These are phyloP conservation scores for Drosophila limbata DNA, from an alignment of 2,888 invertebrate genomes.

Conservation along the genomic window DNA sequence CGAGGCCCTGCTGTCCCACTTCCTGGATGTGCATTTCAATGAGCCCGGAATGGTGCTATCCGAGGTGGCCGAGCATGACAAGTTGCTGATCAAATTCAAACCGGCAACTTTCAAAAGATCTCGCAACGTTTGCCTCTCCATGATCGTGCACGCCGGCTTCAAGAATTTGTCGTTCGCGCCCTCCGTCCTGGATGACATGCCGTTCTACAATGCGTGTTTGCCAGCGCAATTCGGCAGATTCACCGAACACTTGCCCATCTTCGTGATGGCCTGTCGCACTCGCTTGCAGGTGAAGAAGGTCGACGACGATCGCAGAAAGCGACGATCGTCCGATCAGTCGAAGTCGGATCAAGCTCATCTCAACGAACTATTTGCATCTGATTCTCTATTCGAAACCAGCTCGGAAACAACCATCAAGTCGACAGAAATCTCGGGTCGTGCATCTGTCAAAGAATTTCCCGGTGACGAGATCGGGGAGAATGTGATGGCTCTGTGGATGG, in stretches of 20 bases:
- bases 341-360: neutral
- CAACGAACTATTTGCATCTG: neutral
- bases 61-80: slow-evolving; percentile 33
- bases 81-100: slow-evolving; percentile 40
- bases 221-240: accelerated
- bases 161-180: neutral
- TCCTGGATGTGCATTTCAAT: slow-evolving; percentile 22
- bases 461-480: slow-evolving; percentile 18
- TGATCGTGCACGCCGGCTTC: slow-evolving; percentile 32
- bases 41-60: slow-evolving; percentile 15
- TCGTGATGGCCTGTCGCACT: slow-evolving; percentile 56
- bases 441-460: neutral
- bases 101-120: slow-evolving; percentile 31
- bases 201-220: slow-evolving; percentile 29
- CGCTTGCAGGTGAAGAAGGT: neutral
- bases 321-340: too few species aligned
- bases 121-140: slow-evolving; percentile 47
- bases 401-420: neutral
- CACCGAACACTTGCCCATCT: slow-evolving; percentile 39
- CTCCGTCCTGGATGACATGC: slow-evolving; percentile 2
- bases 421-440: neutral
- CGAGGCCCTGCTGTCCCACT: slow-evolving; percentile 40
- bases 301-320: neutral
- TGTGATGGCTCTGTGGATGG: slow-evolving; percentile 50
- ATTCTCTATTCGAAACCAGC: neutral